Evolutionary conservation across 2,113 vertebrate genomes (phyloP).

Genomic region (Stomatorhinus ivindoensis): DNA sequence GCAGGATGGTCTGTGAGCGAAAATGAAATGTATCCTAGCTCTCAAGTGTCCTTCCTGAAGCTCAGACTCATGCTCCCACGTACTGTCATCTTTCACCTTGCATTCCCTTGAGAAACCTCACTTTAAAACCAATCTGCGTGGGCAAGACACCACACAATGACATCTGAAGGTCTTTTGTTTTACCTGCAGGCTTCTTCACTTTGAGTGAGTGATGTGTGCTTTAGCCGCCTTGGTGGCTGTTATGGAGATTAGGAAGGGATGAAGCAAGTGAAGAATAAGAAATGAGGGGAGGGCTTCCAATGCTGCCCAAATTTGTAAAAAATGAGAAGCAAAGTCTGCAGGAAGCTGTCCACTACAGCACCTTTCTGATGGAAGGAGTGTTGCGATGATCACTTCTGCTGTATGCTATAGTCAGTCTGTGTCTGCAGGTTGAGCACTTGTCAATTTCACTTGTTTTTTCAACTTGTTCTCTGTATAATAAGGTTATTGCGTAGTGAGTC

Average conservation of each 20-base stretch:
- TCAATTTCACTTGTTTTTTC: background rate
- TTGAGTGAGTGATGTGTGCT: slow-evolving; percentile 60
- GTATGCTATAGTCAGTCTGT: background rate
- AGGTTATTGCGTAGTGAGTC: background rate
- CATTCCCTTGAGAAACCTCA: slow-evolving; percentile 65
- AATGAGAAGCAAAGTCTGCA: slow-evolving; percentile 53
- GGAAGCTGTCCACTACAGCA: slow-evolving; percentile 51
- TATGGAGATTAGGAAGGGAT: slow-evolving; percentile 49
- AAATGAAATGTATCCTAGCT: background rate
- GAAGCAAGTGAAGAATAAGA: slow-evolving; percentile 32
- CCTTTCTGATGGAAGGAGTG: background rate
- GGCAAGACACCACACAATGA: slow-evolving; percentile 64
- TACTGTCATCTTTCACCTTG: slow-evolving; percentile 52
- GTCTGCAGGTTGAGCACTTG: background rate
- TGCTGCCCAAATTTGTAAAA: slow-evolving; percentile 23
- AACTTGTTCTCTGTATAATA: background rate
- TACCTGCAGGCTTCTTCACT: slow-evolving; percentile 55
- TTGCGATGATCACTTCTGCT: background rate
- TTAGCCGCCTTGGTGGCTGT: slow-evolving; percentile 49
- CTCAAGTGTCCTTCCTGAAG: background rate
- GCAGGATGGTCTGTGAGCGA: background rate
- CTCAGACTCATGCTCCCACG: background rate
- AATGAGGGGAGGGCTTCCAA: slow-evolving; percentile 22
- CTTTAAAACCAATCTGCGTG: slow-evolving; percentile 42
- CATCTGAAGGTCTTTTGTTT: slow-evolving; percentile 70